These are phyloP conservation scores for Esox lucius DNA, from an alignment of 2,797 vertebrate species.

Conservation along the genomic window DNA sequence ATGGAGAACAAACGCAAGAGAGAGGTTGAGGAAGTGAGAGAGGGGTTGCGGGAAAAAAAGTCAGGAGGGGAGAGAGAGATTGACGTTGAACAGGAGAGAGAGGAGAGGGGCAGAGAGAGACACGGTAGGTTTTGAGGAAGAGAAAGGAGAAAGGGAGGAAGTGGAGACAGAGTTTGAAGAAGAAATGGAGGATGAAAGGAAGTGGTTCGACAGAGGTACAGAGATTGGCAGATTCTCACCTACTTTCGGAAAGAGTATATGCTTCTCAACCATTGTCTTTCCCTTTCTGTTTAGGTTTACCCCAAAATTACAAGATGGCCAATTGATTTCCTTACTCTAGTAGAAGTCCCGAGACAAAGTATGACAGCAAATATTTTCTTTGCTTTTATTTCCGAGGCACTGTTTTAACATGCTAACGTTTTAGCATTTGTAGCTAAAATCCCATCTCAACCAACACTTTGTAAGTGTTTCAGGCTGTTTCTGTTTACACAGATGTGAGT, in stretches of 20 bases:
- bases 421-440: too few relatives aligned
- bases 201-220: slow-evolving; percentile 24
- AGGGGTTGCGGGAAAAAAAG: slow-evolving; percentile 73
- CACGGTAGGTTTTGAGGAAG: slow-evolving; percentile 17
- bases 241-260: slow-evolving; percentile 59
- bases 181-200: slow-evolving; percentile 2
- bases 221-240: slow-evolving; percentile 67
- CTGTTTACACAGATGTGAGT: not conserved
- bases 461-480: not conserved
- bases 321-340: too few relatives aligned
- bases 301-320: too few relatives aligned
- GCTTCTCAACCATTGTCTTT: slow-evolving; percentile 47
- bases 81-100: slow-evolving; percentile 61
- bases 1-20: slow-evolving; percentile 64
- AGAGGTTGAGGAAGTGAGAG: slow-evolving; percentile 39
- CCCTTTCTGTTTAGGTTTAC: slow-evolving; percentile 14
- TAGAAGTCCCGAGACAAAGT: too few relatives aligned
- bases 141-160: slow-evolving; percentile 14
- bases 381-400: too few relatives aligned
- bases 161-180: slow-evolving; percentile 29
- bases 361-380: too few relatives aligned
- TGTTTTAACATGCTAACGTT: too few relatives aligned
- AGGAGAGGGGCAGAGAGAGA: slow-evolving; percentile 43
- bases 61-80: slow-evolving; percentile 59
- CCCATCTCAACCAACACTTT: too few relatives aligned